Percentiles rank a stretch among this genome's conserved stretches.
phyloP scores from a whole-genome alignment of 1,140 invertebrate species.

The Lepidostoma basale region DNA sequence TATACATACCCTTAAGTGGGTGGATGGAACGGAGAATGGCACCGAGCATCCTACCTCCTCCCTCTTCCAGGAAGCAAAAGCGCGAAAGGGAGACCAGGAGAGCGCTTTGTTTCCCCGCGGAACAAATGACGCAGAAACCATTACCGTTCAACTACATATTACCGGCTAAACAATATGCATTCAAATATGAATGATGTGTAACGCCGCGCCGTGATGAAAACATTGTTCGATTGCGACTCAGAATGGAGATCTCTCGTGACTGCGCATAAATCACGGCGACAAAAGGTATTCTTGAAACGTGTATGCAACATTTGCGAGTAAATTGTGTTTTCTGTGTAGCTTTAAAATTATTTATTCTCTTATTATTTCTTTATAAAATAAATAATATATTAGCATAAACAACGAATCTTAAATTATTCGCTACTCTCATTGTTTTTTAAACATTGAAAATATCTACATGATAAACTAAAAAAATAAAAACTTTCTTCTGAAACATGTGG shows the following conservation, averaged over 20 bases:
- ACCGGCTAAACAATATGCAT: constrained; percentile 9
- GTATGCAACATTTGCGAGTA: no score
- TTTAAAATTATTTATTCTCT: no score
- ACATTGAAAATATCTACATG: no score
- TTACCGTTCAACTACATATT: constrained; percentile 11
- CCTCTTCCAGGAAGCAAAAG: neutral
- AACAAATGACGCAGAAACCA: constrained; percentile 12
- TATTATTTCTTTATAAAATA: no score
- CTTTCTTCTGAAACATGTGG: no score
- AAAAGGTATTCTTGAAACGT: no score
- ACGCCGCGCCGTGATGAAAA: neutral
- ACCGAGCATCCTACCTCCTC: neutral
- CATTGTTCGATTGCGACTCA: constrained; percentile 2
- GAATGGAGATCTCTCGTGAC: constrained; percentile 1
- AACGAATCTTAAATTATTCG: no score
- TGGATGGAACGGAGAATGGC: neutral
- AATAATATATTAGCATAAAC: no score
- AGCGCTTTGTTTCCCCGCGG: neutral
- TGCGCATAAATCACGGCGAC: constrained; percentile 1
- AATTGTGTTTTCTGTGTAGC: no score
- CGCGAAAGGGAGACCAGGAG: neutral
- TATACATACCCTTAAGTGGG: neutral
- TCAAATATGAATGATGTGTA: constrained; percentile 9
- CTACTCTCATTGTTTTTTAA: no score
- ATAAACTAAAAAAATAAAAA: no score